Evolutionary conservation across 2,888 invertebrate genomes (phyloP).

Genomic region (Nomada fucata): DNA sequence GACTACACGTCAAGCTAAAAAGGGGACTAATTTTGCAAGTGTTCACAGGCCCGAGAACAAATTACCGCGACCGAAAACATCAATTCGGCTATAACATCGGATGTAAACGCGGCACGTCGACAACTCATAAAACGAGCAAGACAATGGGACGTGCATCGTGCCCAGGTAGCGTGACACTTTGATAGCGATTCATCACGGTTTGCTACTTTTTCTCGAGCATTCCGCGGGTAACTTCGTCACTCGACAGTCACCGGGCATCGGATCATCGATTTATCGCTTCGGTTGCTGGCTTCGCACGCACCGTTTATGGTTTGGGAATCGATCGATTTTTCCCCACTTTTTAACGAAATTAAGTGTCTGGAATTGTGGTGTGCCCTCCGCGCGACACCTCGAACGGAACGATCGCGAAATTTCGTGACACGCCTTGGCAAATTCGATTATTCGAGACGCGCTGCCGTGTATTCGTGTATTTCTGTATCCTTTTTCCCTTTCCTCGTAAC

Average conservation of each 20-base stretch:
- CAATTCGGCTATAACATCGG: conserved; percentile 40
- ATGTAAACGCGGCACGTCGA: conserved; percentile 50
- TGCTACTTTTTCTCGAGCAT: conserved; percentile 62
- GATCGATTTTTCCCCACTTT: conserved; percentile 29
- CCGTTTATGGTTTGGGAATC: conserved; percentile 53
- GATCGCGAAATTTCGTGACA: neutral
- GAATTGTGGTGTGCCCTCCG: neutral
- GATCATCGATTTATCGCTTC: conserved; percentile 65
- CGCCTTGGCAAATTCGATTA: neutral
- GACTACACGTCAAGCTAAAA: neutral
- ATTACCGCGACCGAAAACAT: conserved; percentile 10
- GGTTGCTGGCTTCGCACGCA: conserved; percentile 51
- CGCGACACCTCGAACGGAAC: neutral
- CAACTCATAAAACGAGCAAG: conserved; percentile 40
- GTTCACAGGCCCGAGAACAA: conserved; percentile 1
- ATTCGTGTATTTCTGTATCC: too few relatives aligned
- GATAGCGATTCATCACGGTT: conserved; percentile 69
- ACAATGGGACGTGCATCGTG: conserved; percentile 45
- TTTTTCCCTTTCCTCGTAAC: neutral
- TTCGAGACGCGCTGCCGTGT: too few relatives aligned
- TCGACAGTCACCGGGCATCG: conserved; percentile 33
- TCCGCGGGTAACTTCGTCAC: conserved; percentile 55
- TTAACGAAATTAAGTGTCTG: conserved; percentile 39
- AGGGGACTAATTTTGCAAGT: neutral
- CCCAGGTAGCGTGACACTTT: conserved; percentile 64